phyloP scores from a whole-genome alignment of 2,888 invertebrate species.

The Lacanobia oleracea region DNA sequence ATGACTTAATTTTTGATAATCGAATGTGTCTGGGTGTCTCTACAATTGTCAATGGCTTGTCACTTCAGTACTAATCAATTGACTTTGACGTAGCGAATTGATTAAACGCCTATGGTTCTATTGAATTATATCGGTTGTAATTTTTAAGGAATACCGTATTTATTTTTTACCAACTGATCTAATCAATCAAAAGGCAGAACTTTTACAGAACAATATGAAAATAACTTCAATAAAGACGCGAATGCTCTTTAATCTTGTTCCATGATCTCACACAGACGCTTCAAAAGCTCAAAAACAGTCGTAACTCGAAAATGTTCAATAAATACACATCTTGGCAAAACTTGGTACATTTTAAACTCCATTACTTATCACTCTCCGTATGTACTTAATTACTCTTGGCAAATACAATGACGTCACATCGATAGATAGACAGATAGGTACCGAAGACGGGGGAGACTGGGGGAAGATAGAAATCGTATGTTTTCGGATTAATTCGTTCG shows the following conservation, averaged over 20 bases:
- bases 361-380: slow-evolving; percentile 77
- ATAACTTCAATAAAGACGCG: slow-evolving; percentile 26
- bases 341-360: slow-evolving; percentile 71
- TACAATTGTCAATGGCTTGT: slow-evolving; percentile 60
- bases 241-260: slow-evolving; percentile 51
- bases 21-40: slow-evolving; percentile 61
- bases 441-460: slow-evolving; percentile 76
- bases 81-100: slow-evolving; percentile 49
- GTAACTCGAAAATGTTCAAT: slow-evolving; percentile 63
- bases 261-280: slow-evolving; percentile 53
- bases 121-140: neutral
- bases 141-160: neutral
- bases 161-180: slow-evolving; percentile 4
- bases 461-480: slow-evolving; percentile 90
- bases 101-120: slow-evolving; percentile 24
- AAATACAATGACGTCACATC: slow-evolving; percentile 86
- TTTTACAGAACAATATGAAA: slow-evolving; percentile 19
- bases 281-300: slow-evolving; percentile 57
- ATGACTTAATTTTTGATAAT: slow-evolving; percentile 65
- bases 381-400: slow-evolving; percentile 88
- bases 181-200: slow-evolving; percentile 24
- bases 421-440: slow-evolving; percentile 77
- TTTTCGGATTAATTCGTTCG: slow-evolving; percentile 91
- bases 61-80: slow-evolving; percentile 53
- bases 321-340: slow-evolving; percentile 65